Base-by-base conservation (phyloP, 2,113 vertebrate species). In the Pseudorectes ferrugineus region DNA sequence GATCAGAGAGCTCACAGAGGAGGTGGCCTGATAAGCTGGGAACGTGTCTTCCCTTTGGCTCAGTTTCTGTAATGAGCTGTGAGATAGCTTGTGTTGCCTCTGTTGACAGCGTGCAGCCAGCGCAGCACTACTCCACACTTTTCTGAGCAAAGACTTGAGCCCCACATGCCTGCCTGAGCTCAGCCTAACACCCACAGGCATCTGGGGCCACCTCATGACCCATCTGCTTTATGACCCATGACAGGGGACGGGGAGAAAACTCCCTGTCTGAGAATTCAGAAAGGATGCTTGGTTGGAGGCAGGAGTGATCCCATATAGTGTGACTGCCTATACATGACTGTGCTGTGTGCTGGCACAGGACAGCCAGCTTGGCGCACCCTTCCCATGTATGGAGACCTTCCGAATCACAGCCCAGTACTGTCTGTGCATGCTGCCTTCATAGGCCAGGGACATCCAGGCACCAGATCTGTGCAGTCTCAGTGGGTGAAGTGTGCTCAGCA, bases 1-100 rank as follows among this genome's bases (percentile, higher is more conserved):
- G 96, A 97, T 97, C 96, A 97, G 71, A 35, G 89, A 94, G 92
- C 96, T 97, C 96, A 97, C 96, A 97, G 94, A 90, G 96, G 96
- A 97, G 95, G 91, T 97, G 96, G 94, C 96, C 96, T 97, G 82
- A 97, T 97, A 97, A 97, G 38, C 78, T 49, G 59, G 58, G 75
- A 97, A 96, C 67, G 75, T 94, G 92, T 94, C 79, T 97, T 93
- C 94, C 88, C 95, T 95, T 79, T 49, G 91, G 88, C 95, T 95
- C 95, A 85, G 85, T 95, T 97, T 97, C 92, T 88, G 58, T 95
- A 95, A 97, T 46, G 85, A 95, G 95, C 92, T 95, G 46, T 77
- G 91, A 90, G 91, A 87, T 70, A 38, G 58, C 36, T 83, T 52
- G 77, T 10, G 11, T 85, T 62, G 82, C 90, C 78, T 65, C 78